Evolutionary conservation across 2,888 invertebrate genomes (phyloP).

Genomic region (Uloborus plumipes): DNA sequence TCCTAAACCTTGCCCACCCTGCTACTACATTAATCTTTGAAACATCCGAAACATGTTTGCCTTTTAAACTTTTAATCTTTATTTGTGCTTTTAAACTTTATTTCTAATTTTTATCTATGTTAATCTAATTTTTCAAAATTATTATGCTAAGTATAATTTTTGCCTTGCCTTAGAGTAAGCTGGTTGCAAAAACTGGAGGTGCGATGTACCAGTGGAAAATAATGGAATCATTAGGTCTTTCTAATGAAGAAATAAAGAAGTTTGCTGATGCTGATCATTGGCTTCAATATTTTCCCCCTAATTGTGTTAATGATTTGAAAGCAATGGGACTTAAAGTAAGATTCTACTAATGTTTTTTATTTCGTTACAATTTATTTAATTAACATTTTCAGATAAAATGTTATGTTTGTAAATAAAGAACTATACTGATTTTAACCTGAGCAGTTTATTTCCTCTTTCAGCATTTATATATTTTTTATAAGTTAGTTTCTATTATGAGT

Average conservation of each 20-base stretch:
- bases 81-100: too few relatives aligned
- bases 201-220: constrained; percentile 99
- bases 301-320: constrained; percentile 87
- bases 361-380: not conserved
- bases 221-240: constrained; percentile 91
- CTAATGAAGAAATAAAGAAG: constrained; percentile 89
- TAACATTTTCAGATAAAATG: not conserved
- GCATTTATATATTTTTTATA: not conserved
- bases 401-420: not conserved
- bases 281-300: constrained; percentile 97
- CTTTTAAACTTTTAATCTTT: too few relatives aligned
- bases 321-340: constrained; percentile 90
- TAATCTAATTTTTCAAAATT: not conserved
- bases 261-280: constrained; percentile 93
- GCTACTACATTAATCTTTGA: too few relatives aligned
- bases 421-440: too few relatives aligned
- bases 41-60: too few relatives aligned
- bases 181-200: constrained; percentile 87
- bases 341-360: constrained; percentile 51
- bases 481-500: too few relatives aligned
- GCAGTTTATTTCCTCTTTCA: not conserved
- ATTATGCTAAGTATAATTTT: constrained; percentile 4
- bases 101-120: too few relatives aligned
- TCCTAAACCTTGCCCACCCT: too few relatives aligned
- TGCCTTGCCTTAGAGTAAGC: constrained; percentile 81